Conservation (phyloP, 1,140 invertebrate genomes). For the Alviniconcha marisindica region DNA sequence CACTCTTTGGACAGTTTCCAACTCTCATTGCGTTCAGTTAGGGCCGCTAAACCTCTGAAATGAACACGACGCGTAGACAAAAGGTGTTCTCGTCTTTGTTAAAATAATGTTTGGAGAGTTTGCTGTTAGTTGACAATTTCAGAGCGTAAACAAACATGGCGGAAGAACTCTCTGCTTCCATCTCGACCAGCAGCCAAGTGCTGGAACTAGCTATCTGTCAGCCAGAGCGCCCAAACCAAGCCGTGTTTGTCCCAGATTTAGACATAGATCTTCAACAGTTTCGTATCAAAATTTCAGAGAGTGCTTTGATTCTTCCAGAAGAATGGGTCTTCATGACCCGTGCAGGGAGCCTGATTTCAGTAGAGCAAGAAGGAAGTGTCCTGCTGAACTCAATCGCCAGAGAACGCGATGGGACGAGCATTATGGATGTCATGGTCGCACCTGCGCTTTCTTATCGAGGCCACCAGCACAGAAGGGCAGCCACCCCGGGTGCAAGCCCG, state of each 20-base stretch:
- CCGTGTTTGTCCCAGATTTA: slow-evolving; percentile 1
- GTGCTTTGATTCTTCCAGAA: slow-evolving; percentile 18
- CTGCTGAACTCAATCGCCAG: neutral
- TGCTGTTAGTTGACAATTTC: neutral
- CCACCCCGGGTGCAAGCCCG: neutral
- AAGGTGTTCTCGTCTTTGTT: no score
- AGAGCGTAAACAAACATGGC: slow-evolving; percentile 30
- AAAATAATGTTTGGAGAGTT: neutral
- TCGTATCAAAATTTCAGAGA: slow-evolving; percentile 11
- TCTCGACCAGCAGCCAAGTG: neutral
- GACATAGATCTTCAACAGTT: slow-evolving; percentile 18
- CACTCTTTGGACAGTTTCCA: no score
- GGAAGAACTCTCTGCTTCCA: slow-evolving; percentile 20
- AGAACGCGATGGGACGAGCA: neutral
- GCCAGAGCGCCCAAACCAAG: slow-evolving; percentile 27
- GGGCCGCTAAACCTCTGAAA: no score
- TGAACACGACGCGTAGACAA: no score
- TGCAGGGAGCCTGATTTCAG: slow-evolving; percentile 21
- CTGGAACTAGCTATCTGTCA: slow-evolving; percentile 25
- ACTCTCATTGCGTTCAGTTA: no score
- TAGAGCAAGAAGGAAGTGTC: slow-evolving; percentile 13
- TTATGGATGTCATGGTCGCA: slow-evolving; percentile 1
- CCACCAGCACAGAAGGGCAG: neutral
- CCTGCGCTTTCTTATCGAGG: neutral
- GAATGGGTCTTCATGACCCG: slow-evolving; percentile 36